Evolutionary conservation across 2,113 vertebrate species (phyloP).

Genomic region (Eulemur macaco): DNA sequence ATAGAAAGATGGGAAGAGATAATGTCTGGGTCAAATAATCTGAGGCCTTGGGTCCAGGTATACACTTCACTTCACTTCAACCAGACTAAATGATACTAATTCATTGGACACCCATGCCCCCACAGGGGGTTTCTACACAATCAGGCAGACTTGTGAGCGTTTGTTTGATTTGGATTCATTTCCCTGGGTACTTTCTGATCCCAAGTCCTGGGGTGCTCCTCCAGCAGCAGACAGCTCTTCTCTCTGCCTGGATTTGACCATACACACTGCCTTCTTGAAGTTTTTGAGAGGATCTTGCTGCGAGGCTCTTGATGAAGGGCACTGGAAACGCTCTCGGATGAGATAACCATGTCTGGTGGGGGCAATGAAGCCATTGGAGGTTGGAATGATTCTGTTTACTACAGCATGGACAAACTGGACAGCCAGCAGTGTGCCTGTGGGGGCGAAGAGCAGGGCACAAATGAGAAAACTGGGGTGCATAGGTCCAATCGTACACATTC

Average conservation of each 20-base stretch:
- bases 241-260: constrained; percentile 80
- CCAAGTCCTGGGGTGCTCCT: background rate
- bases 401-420: constrained; percentile 85
- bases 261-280: constrained; percentile 77
- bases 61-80: background rate
- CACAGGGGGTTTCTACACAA: constrained; percentile 5
- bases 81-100: background rate
- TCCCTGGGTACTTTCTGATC: background rate
- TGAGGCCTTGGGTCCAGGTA: background rate
- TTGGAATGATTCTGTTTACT: constrained; percentile 81
- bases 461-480: background rate
- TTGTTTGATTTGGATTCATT: constrained; percentile 17
- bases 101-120: background rate
- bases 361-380: constrained; percentile 84
- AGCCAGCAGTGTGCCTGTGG: constrained; percentile 84
- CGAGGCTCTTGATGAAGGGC: constrained; percentile 66
- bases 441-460: background rate
- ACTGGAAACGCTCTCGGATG: constrained; percentile 84
- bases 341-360: constrained; percentile 80
- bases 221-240: background rate
- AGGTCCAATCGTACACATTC: background rate
- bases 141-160: constrained; percentile 63
- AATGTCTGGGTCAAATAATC: background rate
- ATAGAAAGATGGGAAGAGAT: background rate
- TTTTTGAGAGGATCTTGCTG: constrained; percentile 83